These are phyloP conservation scores for Embiotoca jacksoni DNA, from an alignment of 2,113 vertebrate species.

Conservation along the genomic window DNA sequence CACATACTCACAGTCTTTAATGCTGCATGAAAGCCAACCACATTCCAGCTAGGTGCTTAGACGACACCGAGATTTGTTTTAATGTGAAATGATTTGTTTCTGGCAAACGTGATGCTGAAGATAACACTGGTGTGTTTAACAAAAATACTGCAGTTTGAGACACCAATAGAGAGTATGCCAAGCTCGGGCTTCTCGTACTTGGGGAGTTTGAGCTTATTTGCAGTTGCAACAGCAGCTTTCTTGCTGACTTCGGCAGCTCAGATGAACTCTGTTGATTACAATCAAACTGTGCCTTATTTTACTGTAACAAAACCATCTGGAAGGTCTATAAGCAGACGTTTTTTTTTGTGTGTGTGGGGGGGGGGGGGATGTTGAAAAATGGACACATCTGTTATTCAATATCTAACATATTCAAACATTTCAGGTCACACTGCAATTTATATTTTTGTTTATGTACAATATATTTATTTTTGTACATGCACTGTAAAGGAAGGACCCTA, in stretches of 20 bases:
- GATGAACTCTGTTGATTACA: not conserved
- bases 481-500: too few species aligned
- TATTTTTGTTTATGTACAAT: too few species aligned
- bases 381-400: too few species aligned
- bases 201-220: not conserved
- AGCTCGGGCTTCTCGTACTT: not conserved
- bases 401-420: too few species aligned
- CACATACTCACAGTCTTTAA: conserved; percentile 34
- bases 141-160: not conserved
- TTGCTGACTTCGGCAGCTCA: not conserved
- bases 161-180: not conserved
- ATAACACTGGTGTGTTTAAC: not conserved
- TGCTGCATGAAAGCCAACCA: conserved; percentile 37
- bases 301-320: not conserved
- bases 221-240: not conserved
- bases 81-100: conserved; percentile 36
- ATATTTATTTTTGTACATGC: too few species aligned
- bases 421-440: too few species aligned
- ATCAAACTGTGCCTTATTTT: not conserved
- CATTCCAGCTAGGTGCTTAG: conserved; percentile 34
- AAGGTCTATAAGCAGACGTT: not conserved
- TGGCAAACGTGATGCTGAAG: conserved; percentile 12
- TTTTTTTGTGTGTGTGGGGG: too few species aligned
- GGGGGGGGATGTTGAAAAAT: too few species aligned
- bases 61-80: conserved; percentile 35